Percentiles rank a stretch among this genome's conserved stretches.
Evolutionary conservation across 2,797 vertebrate species (phyloP).

Genomic region (Sphenopsis melanotis): DNA sequence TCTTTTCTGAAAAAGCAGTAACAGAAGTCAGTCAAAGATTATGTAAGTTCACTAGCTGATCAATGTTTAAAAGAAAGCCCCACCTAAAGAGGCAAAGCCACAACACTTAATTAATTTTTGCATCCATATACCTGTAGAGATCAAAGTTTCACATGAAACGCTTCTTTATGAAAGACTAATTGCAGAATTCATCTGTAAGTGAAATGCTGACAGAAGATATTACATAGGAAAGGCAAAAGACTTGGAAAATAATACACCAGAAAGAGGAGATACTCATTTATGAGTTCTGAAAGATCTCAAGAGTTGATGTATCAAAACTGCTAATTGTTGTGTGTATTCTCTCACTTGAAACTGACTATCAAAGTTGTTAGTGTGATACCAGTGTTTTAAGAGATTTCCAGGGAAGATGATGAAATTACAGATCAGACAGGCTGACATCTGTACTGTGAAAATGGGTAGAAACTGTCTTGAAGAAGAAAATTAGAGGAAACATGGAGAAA

Average conservation of each 20-base stretch:
- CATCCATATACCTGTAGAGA: background rate
- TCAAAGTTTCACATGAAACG: background rate
- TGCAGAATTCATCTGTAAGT: background rate
- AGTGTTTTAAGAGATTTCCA: slow-evolving; percentile 7
- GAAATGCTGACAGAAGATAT: background rate
- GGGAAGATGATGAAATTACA: slow-evolving; percentile 1
- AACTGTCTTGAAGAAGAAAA: slow-evolving; percentile 19
- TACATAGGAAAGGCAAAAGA: background rate
- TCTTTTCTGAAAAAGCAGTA: background rate
- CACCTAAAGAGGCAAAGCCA: background rate
- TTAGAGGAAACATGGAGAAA: background rate
- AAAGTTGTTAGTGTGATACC: slow-evolving; percentile 2
- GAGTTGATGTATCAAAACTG: background rate
- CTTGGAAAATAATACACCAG: background rate
- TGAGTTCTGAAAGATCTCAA: background rate
- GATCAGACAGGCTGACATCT: slow-evolving; percentile 19
- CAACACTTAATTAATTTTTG: background rate
- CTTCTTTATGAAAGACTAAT: background rate
- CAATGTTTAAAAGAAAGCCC: background rate
- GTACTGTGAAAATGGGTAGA: slow-evolving; percentile 24
- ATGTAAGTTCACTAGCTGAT: background rate
- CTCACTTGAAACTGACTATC: background rate
- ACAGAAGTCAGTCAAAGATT: background rate
- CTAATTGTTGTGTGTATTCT: slow-evolving; percentile 15
- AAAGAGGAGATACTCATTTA: background rate